A percentile compares a stretch with the other conserved stretches of the same genome.
phyloP scores from a whole-genome alignment of 2,113 vertebrate species.

The Furnarius figulus region DNA sequence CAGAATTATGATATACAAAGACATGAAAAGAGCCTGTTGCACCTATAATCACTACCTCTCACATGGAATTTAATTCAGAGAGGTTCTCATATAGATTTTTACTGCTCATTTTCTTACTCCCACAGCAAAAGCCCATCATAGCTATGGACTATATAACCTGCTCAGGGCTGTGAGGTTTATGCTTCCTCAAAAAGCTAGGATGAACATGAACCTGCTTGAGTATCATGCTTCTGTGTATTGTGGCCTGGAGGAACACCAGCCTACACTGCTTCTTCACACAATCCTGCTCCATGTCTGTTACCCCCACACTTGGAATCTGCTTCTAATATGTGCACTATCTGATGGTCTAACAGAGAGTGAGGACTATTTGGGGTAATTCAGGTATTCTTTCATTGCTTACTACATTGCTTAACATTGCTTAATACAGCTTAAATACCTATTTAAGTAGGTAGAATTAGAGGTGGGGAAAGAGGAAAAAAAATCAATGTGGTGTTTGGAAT shows the following conservation, averaged over 20 bases:
- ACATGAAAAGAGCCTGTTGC: not conserved
- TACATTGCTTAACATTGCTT: not conserved
- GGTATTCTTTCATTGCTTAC: not conserved
- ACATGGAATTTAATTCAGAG: not conserved
- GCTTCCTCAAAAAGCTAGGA: not conserved
- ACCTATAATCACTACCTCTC: not conserved
- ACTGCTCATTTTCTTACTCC: not conserved
- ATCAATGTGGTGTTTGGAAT: not conserved
- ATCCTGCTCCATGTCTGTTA: not conserved
- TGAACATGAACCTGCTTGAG: not conserved
- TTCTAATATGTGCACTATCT: not conserved
- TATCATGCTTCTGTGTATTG: rapidly evolving
- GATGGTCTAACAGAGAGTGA: not conserved
- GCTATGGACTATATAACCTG: not conserved
- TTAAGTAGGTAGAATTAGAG: not conserved
- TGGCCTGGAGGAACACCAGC: not conserved
- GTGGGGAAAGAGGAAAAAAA: not conserved
- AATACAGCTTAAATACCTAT: not conserved
- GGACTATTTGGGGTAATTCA: not conserved
- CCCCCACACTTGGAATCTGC: not conserved
- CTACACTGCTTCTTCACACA: not conserved
- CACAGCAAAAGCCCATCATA: not conserved
- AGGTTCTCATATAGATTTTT: not conserved
- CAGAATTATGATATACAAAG: not conserved
- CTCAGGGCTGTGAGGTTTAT: not conserved